Evolutionary conservation across 2,113 vertebrate species (phyloP), one percentile per base, ranked within the genome.

Genomic region (Trachemys scripta): DNA sequence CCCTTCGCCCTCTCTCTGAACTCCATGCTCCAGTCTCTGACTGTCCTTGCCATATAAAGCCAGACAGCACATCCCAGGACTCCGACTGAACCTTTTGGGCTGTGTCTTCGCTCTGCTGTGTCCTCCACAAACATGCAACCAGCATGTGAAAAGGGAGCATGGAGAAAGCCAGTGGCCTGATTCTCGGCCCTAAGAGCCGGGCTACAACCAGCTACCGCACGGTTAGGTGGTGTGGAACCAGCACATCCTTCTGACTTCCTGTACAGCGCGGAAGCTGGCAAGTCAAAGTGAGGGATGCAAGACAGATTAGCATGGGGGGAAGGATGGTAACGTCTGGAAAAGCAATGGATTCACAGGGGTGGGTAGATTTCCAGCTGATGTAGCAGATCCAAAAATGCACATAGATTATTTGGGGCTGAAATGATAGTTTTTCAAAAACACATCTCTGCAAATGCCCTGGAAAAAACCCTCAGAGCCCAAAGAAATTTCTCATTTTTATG

Each of bases 221-320:
- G 14, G 22, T 45, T 95, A 91, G 81, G 57, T 93, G 84, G 89
- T 96, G 20, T 25, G 22, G 51, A 0, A 0, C 85, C 96, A 88
- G 92, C 85, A 62, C 0, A 2, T 3, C 69, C 89, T 29, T 86
- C 93, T 91, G 10, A 56, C 93, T 97, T 97, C 89, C 93, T 91
- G 91, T 4, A 0, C 92, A 95, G 79, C n/a, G 87, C 93, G 84
- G 90, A 88, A 95, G 90, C n/a, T 0, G 6, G 94, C 35, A 38
- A 91, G 79, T 54, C 53, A 83, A 82, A 90, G 78, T 88, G 81
- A 49, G 51, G 92, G 54, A 76, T 88, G 94, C 93, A 92, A 96
- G 84, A 84, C 85, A 96, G 89, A 81, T 95, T 95, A 94, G 85
- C 53, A 12, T 90, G 75, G 75, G 94, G 90, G 89, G 89, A 85